Evolutionary conservation across 1,140 invertebrate genomes (phyloP), one percentile per base, ranked within the genome.

Genomic region (Lithobius niger): DNA sequence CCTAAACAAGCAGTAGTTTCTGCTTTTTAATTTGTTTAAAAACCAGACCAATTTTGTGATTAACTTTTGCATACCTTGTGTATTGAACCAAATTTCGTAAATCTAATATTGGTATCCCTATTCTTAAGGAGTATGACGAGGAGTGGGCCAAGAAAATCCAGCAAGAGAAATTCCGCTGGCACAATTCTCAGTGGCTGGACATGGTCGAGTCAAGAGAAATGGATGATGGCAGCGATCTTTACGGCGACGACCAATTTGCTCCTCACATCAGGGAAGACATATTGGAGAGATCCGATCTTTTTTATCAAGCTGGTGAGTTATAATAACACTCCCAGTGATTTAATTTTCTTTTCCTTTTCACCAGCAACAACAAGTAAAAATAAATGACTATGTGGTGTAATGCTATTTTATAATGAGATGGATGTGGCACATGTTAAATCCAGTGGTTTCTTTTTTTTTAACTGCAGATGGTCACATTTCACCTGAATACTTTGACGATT

Each of bases 101-200:
- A n/a, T n/a, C n/a, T n/a, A n/a, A n/a, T n/a, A n/a, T n/a, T n/a
- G n/a, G n/a, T n/a, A n/a, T n/a, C n/a, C n/a, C n/a, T n/a, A n/a
- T n/a, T 19, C 27, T 2, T 52, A 25, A 84, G 80, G 82, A 94
- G 68, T 83, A 84, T 67, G 84, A 92, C 71, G 80, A 79, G 60
- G 84, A 89, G 56, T 98, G 93, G 93, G 84, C 86, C 1, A 82
- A 82, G 27, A 79, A 88, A 60, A 95, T 99, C 54, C 88, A 90
- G 74, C 77, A 88, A 58, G 93, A 97, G 72, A 88, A 93, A 62
- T 99, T 99, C 69, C 77, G 89, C 21, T 90, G 88, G 68, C 91
- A 98, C 70, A 99, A 99, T 72, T 85, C 88, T 0, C 91, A 97
- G 67, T 99, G 95, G 96, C 71, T 99, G 47, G 90, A 93, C 63